Evolutionary conservation across 2,113 vertebrate genomes (phyloP).

Genomic region (Forbesichthys agassizii): DNA sequence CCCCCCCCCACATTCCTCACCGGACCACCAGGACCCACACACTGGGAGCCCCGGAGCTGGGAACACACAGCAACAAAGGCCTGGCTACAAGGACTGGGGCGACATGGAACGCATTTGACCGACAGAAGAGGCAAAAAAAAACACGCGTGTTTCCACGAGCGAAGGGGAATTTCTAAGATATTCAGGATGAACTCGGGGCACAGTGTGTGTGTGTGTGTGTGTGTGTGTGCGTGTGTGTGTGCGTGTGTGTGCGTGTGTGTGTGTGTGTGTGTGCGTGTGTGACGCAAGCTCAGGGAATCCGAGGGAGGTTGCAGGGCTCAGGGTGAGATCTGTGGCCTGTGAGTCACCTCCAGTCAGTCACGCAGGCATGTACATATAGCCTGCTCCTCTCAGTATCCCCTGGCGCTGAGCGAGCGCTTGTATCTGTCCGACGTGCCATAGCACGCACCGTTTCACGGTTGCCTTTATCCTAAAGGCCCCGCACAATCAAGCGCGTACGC

Average conservation of each 20-base stretch:
- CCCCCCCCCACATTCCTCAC: constrained; percentile 82
- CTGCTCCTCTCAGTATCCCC: constrained; percentile 11
- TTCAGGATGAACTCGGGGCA: background rate
- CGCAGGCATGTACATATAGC: constrained; percentile 32
- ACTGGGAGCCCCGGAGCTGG: constrained; percentile 70
- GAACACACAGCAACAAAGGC: constrained; percentile 70
- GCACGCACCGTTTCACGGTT: background rate
- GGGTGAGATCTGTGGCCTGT: constrained; percentile 40
- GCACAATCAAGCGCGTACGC: background rate
- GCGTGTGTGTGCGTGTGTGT: background rate
- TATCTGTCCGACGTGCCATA: constrained; percentile 8
- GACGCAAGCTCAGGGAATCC: constrained; percentile 39
- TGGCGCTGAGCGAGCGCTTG: constrained; percentile 9
- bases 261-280: background rate
- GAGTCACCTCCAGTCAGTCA: constrained; percentile 45
- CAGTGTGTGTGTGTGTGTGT: background rate
- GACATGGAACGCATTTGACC: constrained; percentile 57
- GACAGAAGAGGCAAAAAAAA: constrained; percentile 41
- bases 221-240: background rate
- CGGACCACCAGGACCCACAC: constrained; percentile 91
- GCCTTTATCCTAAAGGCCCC: background rate
- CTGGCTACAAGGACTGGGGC: constrained; percentile 43
- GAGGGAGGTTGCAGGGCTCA: constrained; percentile 28
- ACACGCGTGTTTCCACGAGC: constrained; percentile 38
- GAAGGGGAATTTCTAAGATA: background rate